These are phyloP conservation scores for Hypotaenidia okinawae DNA, from an alignment of 2,797 vertebrate genomes.

Conservation along the genomic window DNA sequence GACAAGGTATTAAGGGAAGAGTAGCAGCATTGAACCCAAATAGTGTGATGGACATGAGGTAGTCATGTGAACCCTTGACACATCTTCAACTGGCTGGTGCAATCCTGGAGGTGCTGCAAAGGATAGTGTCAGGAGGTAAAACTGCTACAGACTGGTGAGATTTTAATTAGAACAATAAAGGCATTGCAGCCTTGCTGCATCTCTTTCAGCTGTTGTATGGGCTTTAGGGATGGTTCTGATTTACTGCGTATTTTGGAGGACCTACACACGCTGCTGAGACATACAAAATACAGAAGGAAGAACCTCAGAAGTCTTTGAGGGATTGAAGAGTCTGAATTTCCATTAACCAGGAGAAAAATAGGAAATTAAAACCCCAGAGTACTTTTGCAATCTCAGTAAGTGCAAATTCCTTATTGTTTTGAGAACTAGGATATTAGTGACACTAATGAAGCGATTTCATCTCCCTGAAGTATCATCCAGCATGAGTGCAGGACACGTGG, in stretches of 20 bases:
- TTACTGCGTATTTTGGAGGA: background rate
- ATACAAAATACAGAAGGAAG: background rate
- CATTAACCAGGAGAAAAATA: background rate
- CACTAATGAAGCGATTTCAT: background rate
- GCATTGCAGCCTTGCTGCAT: background rate
- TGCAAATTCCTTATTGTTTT: background rate
- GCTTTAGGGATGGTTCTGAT: background rate
- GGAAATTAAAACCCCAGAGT: background rate
- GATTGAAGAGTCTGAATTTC: background rate
- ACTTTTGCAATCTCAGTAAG: background rate
- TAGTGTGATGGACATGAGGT: accelerated
- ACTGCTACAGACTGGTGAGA: background rate
- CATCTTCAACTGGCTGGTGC: background rate
- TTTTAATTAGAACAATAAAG: slow-evolving; percentile 20
- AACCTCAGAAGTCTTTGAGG: background rate
- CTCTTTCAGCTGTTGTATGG: background rate
- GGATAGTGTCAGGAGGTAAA: background rate
- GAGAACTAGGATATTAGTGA: background rate
- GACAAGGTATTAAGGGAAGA: background rate
- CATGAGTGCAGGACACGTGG: no score
- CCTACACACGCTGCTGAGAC: background rate
- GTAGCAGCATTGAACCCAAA: accelerated
- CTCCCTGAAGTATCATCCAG: background rate
- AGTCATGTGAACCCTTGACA: background rate
- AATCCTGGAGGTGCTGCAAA: background rate